phyloP scores from a whole-genome alignment of 2,113 vertebrate genomes.

The Megaleporinus macrocephalus region DNA sequence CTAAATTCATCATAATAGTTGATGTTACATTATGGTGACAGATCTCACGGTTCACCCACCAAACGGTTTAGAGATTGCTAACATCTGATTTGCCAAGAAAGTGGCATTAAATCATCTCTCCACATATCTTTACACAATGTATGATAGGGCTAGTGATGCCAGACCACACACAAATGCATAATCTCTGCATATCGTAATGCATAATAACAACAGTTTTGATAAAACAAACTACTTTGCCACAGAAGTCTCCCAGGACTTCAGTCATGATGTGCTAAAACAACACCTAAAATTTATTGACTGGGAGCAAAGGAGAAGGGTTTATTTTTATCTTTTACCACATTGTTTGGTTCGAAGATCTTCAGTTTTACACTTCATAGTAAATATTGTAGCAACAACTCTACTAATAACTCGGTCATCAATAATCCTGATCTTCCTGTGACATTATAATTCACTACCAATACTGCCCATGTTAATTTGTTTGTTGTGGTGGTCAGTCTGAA shows the following conservation, averaged over 20 bases:
- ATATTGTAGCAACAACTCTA: neutral
- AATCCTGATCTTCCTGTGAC: no score
- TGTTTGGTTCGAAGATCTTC: neutral
- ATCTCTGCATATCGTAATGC: neutral
- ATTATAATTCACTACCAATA: no score
- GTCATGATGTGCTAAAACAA: neutral
- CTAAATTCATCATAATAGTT: no score
- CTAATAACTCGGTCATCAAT: no score
- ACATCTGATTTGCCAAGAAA: neutral
- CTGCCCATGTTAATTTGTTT: no score
- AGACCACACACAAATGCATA: neutral
- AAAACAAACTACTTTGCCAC: neutral
- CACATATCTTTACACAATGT: neutral
- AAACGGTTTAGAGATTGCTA: no score
- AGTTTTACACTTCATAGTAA: neutral
- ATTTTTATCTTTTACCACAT: neutral
- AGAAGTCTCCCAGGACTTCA: neutral
- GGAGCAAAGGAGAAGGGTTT: neutral
- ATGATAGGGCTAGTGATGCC: neutral
- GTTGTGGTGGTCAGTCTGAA: no score
- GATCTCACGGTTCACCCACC: no score
- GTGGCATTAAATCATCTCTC: neutral
- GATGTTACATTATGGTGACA: no score
- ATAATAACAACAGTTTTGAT: neutral
- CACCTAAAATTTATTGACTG: neutral